Conservation (phyloP, 2,113 vertebrate genomes). For the Crotalus helleri region DNA sequence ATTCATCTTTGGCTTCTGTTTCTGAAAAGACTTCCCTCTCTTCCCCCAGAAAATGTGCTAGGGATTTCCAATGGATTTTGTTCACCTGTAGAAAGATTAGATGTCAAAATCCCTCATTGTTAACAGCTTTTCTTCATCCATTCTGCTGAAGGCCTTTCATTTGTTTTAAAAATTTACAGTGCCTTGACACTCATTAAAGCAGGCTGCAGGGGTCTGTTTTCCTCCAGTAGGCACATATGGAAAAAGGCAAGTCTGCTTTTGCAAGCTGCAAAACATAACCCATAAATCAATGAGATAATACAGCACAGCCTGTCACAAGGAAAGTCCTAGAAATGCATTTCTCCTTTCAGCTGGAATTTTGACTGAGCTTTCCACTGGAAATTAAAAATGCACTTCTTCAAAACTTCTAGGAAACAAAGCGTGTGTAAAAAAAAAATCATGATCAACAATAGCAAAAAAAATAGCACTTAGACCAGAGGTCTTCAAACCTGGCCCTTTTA, state of each 20-base stretch:
- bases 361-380: constrained; percentile 23
- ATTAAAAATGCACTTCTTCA: constrained; percentile 17
- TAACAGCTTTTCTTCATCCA: background rate
- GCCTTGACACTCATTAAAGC: constrained; percentile 36
- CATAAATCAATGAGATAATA: constrained; percentile 31
- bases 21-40: constrained; percentile 23
- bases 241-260: constrained; percentile 27
- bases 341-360: background rate
- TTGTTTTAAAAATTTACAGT: constrained; percentile 12
- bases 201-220: constrained; percentile 16
- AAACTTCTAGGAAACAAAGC: background rate
- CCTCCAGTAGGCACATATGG: constrained; percentile 7
- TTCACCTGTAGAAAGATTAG: constrained; percentile 48
- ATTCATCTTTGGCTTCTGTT: constrained; percentile 55
- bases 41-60: constrained; percentile 32
- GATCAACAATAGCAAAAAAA: background rate
- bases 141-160: constrained; percentile 24
- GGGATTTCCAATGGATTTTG: constrained; percentile 49
- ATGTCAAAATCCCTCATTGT: constrained; percentile 43
- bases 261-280: constrained; percentile 30
- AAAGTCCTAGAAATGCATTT: background rate
- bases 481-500: too few relatives aligned
- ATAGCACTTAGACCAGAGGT: background rate
- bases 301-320: constrained; percentile 20
- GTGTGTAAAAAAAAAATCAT: background rate